Evolutionary conservation across 2,888 invertebrate genomes (phyloP).

Genomic region (Keiferia lycopersicella): DNA sequence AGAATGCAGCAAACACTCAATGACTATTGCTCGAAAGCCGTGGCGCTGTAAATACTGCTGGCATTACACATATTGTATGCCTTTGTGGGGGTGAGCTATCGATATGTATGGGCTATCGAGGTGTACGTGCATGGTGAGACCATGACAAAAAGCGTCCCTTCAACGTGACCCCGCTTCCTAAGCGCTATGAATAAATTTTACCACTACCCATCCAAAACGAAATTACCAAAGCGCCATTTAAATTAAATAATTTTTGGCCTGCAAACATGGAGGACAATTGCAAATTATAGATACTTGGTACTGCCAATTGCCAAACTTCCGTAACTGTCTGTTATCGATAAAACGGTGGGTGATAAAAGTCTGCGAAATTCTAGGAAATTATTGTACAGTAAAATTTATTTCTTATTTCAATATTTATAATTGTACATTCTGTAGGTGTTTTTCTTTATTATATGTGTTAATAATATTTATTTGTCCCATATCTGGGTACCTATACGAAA

Average conservation of each 20-base stretch:
- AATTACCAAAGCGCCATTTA: not conserved
- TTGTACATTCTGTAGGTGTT: too few species aligned
- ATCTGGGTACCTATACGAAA: too few species aligned
- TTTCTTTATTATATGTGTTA: too few species aligned
- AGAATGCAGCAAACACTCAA: slow-evolving; percentile 15
- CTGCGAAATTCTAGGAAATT: not conserved
- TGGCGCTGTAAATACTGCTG: not conserved
- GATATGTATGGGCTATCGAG: not conserved
- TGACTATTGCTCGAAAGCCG: slow-evolving; percentile 9
- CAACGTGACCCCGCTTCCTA: not conserved
- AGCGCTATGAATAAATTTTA: not conserved
- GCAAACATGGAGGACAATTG: too few species aligned
- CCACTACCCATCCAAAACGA: too few species aligned
- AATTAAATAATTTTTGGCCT: not conserved
- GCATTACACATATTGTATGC: not conserved
- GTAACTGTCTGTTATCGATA: slow-evolving; percentile 4
- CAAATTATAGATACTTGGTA: not conserved
- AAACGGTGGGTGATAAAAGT: not conserved
- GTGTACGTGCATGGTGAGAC: not conserved
- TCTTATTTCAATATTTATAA: too few species aligned
- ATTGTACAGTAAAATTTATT: too few species aligned
- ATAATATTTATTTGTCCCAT: too few species aligned
- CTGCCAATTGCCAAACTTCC: not conserved
- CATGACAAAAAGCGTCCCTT: slow-evolving; percentile 3
- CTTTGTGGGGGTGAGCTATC: not conserved